Evolutionary conservation across 2,797 vertebrate genomes (phyloP).

Genomic region (Eulemur coronatus): DNA sequence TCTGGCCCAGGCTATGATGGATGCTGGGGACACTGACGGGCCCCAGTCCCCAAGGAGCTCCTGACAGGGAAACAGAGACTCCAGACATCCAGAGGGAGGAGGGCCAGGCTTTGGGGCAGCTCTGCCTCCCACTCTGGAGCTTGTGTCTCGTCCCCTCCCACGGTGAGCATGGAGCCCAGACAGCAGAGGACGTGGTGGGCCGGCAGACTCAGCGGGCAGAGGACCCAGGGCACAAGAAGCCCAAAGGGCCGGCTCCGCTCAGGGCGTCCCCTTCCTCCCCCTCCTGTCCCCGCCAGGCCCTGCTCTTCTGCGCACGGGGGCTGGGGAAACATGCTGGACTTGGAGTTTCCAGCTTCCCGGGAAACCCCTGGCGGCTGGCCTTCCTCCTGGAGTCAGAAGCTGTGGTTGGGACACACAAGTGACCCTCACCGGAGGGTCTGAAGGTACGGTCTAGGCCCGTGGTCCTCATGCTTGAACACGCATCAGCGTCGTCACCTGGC

Average conservation of each 20-base stretch:
- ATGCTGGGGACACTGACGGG: not conserved
- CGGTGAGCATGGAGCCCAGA: not conserved
- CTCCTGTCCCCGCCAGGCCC: not conserved
- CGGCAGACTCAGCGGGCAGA: not conserved
- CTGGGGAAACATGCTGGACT: not conserved
- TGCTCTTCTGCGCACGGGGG: not conserved
- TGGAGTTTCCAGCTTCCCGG: not conserved
- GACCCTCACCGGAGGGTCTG: not conserved
- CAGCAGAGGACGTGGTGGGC: not conserved
- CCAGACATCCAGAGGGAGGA: not conserved
- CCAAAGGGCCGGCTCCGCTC: not conserved
- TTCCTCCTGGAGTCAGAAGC: not conserved
- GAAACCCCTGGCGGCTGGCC: not conserved
- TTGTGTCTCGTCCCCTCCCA: not conserved
- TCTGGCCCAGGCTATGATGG: not conserved
- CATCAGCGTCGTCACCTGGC: not conserved
- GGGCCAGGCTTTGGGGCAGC: not conserved
- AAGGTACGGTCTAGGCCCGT: not conserved
- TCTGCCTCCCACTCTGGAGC: not conserved
- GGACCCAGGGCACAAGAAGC: not conserved
- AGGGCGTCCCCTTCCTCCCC: fast-evolving
- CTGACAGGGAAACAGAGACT: not conserved
- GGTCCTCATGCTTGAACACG: not conserved
- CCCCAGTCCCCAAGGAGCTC: not conserved
- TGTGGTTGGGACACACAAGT: not conserved